Evolutionary conservation across 64 coral and sea anemone species (phyloP).

Genomic region (Platygyra sinensis): DNA sequence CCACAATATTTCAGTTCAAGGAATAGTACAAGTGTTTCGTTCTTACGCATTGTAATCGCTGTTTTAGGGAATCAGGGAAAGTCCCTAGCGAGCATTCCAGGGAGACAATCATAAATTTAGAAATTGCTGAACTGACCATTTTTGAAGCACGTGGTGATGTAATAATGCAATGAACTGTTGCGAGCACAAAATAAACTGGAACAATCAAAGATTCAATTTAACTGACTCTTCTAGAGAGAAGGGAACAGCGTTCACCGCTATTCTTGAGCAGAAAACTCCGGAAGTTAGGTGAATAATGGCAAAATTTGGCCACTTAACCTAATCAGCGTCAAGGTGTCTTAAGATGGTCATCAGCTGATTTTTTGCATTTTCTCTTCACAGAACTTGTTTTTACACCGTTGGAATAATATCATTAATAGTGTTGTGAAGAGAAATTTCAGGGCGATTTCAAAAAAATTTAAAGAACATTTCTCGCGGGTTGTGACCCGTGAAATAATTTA

Average conservation of each 20-base stretch:
- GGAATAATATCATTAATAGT: too few species aligned
- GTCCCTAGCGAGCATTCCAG: neutral
- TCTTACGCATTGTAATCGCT: neutral
- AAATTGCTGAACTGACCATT: neutral
- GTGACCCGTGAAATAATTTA: neutral
- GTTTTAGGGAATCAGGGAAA: neutral
- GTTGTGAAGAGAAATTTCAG: too few species aligned
- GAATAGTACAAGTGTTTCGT: neutral
- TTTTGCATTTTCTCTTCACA: too few species aligned
- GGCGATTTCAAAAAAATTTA: neutral
- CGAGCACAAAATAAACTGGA: neutral
- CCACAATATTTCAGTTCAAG: conserved; percentile 7
- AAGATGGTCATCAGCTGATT: too few species aligned
- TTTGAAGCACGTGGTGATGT: neutral
- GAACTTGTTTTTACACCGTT: too few species aligned
- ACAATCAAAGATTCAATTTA: neutral
- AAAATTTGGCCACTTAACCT: neutral
- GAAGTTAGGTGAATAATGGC: neutral
- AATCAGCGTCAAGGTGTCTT: neutral
- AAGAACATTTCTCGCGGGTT: neutral
- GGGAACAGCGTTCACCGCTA: neutral
- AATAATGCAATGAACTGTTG: neutral
- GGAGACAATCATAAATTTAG: neutral
- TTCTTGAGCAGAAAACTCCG: neutral
- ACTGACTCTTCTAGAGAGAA: neutral